phyloP scores from a whole-genome alignment of 2,113 vertebrate species.

The Tetraodon nigroviridis region DNA sequence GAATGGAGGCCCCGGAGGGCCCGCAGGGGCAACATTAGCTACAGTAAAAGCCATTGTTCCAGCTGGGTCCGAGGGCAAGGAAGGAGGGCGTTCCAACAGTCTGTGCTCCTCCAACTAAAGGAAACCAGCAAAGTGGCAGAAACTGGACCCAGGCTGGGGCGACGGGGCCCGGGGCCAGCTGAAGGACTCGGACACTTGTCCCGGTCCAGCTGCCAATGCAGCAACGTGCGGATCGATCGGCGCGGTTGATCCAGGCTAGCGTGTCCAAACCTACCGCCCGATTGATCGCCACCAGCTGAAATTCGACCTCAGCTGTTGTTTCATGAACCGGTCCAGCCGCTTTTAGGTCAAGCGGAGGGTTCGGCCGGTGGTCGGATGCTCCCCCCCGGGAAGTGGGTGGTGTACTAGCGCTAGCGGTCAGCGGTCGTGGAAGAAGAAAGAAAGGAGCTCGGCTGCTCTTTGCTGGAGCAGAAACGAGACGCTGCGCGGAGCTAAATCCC shows the following conservation, averaged over 20 bases:
- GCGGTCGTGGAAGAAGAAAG: slow-evolving; percentile 20
- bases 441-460: slow-evolving; percentile 18
- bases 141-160: background rate
- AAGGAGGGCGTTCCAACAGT: background rate
- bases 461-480: slow-evolving; percentile 24
- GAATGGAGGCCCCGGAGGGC: slow-evolving; percentile 56
- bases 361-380: slow-evolving; percentile 41
- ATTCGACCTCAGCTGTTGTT: slow-evolving; percentile 7
- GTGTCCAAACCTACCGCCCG: slow-evolving; percentile 29
- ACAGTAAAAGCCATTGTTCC: slow-evolving; percentile 67
- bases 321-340: slow-evolving; percentile 5
- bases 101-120: slow-evolving; percentile 16
- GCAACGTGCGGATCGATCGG: slow-evolving; percentile 36
- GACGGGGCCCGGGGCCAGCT: slow-evolving; percentile 15
- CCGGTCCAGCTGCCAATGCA: slow-evolving; percentile 46
- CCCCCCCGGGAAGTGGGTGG: slow-evolving; percentile 49
- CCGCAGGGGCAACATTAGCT: slow-evolving; percentile 65
- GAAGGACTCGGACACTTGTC: slow-evolving; percentile 20
- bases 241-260: slow-evolving; percentile 31
- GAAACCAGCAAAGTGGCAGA: slow-evolving; percentile 10
- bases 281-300: slow-evolving; percentile 30
- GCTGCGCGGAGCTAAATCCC: background rate
- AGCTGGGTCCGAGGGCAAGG: slow-evolving; percentile 32
- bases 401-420: slow-evolving; percentile 63
- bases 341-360: slow-evolving; percentile 30